Evolutionary conservation across 1,140 invertebrate genomes (phyloP).

Genomic region (Drosophila ananassae): DNA sequence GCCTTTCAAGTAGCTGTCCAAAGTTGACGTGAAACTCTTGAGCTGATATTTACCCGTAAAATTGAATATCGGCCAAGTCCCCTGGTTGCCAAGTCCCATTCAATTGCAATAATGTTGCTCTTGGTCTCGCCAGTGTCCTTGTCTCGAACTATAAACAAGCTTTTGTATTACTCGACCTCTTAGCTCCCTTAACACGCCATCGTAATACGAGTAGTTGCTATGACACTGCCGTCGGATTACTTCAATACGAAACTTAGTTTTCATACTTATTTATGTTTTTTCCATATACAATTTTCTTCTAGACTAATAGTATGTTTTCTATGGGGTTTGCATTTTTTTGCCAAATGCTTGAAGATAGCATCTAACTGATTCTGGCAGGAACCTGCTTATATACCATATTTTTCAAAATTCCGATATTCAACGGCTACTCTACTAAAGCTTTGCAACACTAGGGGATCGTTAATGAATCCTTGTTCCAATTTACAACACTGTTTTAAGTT

Average conservation of each 20-base stretch:
- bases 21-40: not conserved
- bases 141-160: slow-evolving; percentile 1
- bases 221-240: not conserved
- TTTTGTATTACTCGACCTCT: not conserved
- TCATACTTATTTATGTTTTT: not conserved
- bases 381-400: no score
- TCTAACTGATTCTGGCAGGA: no score
- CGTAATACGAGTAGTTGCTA: slow-evolving; percentile 34
- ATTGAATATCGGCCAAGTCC: not conserved
- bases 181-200: slow-evolving; percentile 20
- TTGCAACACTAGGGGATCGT: no score
- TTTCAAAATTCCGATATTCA: no score
- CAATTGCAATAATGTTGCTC: not conserved
- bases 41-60: not conserved
- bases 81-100: not conserved
- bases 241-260: not conserved
- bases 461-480: no score
- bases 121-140: not conserved
- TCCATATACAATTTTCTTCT: not conserved
- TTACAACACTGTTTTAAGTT: no score
- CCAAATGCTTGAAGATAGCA: no score
- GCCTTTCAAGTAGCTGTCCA: not conserved
- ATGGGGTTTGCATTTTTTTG: no score
- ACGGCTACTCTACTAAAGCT: no score
- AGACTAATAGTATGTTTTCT: no score